Evolutionary conservation across 2,113 vertebrate genomes (phyloP).

Genomic region (Semnornis frantzii): DNA sequence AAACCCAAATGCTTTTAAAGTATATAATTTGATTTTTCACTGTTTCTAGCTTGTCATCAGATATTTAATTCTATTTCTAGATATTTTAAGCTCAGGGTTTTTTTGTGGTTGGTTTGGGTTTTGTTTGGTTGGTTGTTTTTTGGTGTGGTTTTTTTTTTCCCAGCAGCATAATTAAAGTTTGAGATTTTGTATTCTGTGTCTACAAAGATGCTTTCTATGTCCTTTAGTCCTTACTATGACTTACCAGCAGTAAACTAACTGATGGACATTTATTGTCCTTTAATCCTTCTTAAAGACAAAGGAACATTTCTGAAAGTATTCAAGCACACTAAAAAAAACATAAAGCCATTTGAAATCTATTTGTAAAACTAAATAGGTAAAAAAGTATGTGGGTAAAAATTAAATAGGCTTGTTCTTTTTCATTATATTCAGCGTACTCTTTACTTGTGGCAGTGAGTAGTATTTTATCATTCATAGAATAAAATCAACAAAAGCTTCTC

Average conservation of each 20-base stretch:
- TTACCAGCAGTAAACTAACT: not conserved
- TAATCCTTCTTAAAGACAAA: not conserved
- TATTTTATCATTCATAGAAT: not conserved
- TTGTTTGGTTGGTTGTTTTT: no score
- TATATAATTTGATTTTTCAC: not conserved
- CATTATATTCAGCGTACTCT: not conserved
- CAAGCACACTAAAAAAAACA: not conserved
- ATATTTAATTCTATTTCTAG: not conserved
- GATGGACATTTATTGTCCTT: not conserved
- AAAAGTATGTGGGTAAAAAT: not conserved
- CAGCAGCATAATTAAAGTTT: not conserved
- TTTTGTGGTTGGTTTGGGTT: not conserved
- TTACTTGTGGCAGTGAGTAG: not conserved
- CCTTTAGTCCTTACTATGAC: not conserved
- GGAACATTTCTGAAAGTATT: not conserved
- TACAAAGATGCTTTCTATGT: not conserved
- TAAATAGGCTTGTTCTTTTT: not conserved
- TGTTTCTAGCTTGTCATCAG: not conserved
- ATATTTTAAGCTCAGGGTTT: not conserved
- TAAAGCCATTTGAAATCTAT: not conserved
- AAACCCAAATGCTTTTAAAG: not conserved
- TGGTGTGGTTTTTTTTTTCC: not conserved
- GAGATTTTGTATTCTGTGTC: not conserved
- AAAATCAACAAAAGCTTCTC: not conserved
- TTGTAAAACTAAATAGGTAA: not conserved